phyloP scores from a whole-genome alignment of 2,888 invertebrate genomes.

The Uloborus plumipes region DNA sequence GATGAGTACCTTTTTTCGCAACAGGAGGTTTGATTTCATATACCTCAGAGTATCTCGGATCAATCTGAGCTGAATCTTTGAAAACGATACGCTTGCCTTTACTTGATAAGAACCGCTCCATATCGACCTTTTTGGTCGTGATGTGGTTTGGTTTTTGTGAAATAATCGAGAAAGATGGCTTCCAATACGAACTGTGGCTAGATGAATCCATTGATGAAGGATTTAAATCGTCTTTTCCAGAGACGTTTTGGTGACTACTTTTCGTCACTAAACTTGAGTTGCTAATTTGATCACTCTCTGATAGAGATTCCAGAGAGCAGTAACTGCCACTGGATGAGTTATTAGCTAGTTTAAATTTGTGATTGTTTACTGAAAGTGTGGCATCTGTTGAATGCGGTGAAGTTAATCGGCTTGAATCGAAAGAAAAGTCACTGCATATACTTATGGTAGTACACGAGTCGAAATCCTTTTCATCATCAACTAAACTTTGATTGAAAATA shows the following conservation, averaged over 20 bases:
- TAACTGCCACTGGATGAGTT: conserved; percentile 42
- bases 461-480: conserved; percentile 37
- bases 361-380: conserved; percentile 31
- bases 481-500: conserved; percentile 20
- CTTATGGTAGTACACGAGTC: conserved; percentile 45
- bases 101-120: conserved; percentile 87
- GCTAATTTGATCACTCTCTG: conserved; percentile 30
- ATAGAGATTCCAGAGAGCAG: conserved; percentile 42
- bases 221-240: not conserved
- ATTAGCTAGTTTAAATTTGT: conserved; percentile 12
- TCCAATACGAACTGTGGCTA: conserved; percentile 30
- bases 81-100: conserved; percentile 76
- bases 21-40: conserved; percentile 57
- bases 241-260: conserved; percentile 12
- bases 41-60: conserved; percentile 3
- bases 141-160: not conserved
- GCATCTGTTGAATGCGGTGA: conserved; percentile 14
- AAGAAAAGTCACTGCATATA: conserved; percentile 53
- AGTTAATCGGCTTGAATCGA: conserved; percentile 41
- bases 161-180: conserved; percentile 36
- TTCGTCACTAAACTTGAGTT: conserved; percentile 32
- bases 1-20: conserved; percentile 42
- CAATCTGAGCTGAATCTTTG: conserved; percentile 17
- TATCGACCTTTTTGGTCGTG: conserved; percentile 69
- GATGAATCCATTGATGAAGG: conserved; percentile 28